Evolutionary conservation across 1,140 invertebrate species (phyloP).

Genomic region (Coboldia fuscipes): DNA sequence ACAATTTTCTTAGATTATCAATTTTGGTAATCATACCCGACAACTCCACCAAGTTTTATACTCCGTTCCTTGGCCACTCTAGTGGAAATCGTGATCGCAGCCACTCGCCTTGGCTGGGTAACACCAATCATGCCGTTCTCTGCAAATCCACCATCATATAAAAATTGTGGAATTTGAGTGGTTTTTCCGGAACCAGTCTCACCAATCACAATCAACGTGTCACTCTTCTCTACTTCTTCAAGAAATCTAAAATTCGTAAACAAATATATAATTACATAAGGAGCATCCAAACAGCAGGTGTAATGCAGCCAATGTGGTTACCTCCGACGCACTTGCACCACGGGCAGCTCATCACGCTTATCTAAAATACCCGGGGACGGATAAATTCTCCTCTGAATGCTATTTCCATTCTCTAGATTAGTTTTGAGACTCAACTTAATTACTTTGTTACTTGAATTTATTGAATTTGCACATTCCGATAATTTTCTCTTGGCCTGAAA

Average conservation of each 20-base stretch:
- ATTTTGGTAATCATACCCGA: slow-evolving; percentile 12
- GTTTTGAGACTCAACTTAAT: no score
- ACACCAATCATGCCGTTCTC: slow-evolving; percentile 43
- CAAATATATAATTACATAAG: no score
- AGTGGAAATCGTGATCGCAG: slow-evolving; percentile 73
- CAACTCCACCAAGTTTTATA: slow-evolving; percentile 18
- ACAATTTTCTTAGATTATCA: no score
- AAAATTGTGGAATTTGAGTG: slow-evolving; percentile 71
- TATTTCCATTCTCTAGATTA: no score
- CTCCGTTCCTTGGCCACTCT: slow-evolving; percentile 62
- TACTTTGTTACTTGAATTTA: no score
- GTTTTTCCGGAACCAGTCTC: slow-evolving; percentile 84
- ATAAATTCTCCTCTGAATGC: no score
- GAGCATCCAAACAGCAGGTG: no score
- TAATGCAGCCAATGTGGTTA: not conserved
- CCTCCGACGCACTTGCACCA: not conserved
- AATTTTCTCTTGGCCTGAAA: no score
- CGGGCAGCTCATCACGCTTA: no score
- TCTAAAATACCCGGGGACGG: no score
- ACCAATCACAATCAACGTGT: slow-evolving; percentile 57
- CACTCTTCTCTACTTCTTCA: slow-evolving; percentile 27
- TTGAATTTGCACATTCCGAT: no score
- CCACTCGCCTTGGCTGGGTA: slow-evolving; percentile 79
- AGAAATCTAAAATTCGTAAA: slow-evolving; percentile 29
- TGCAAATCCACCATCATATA: slow-evolving; percentile 33